Evolutionary conservation across 2,888 invertebrate species (phyloP), one percentile per base, ranked within the genome.

Genomic region (Torymus aiolomorphi): DNA sequence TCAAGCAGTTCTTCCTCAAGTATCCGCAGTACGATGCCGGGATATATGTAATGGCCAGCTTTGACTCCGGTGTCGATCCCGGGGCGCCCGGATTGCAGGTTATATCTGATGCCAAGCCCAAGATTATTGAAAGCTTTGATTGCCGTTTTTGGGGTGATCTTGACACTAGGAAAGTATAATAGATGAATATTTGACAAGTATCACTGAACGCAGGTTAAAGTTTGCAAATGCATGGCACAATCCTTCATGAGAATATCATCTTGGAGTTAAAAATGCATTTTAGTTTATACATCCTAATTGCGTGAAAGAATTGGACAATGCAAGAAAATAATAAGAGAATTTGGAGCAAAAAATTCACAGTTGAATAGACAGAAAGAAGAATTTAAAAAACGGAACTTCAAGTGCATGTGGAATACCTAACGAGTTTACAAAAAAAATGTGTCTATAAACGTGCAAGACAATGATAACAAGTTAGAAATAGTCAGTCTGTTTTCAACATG

Each of bases 41-140:
- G 96, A 95, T 86, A 95, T 97, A 72, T n/a, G 92, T 96, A 84
- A 98, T 99, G 89, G 99, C 98, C 62, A 96, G 99, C 89, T 95
- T 99, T 86, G 99, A 99, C 92, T 98, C 98, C 2, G 99, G 99
- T 11, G 97, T 99, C 75, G 99, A 99, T 92, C 98, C 99, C 31
- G 97, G 97, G 66, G 98, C 98, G 11, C 94, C 96, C 83, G 99
- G 99, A 82, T 93, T 99, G 85, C 95, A 97, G 95, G 92, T 94
- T 83, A 96, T 98, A 16, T 94, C 95, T 80, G 96, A 97, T 89
- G 98, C 98, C 62, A 95, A 96, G 87, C 94, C 95, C 18, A 99
- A 99, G 92, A 95, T 99, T 69, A 94, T 99, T 87, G 98, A 98
- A 90, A 93, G 98, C 81, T 96, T 95, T 88, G 98, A 99, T 92